phyloP scores from a whole-genome alignment of 2,888 invertebrate species.

The Atethmia centrago region DNA sequence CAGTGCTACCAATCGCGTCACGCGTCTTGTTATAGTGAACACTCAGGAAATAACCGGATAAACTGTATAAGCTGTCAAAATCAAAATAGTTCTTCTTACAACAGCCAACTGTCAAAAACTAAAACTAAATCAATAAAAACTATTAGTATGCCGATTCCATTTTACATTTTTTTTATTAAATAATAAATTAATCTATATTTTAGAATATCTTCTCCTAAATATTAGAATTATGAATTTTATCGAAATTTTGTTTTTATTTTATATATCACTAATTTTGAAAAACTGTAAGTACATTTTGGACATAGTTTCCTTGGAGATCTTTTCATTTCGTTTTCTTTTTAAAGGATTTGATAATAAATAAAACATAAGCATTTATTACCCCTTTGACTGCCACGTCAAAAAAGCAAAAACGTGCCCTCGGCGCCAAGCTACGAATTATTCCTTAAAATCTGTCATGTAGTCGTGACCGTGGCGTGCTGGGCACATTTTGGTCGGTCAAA shows the following conservation, averaged over 20 bases:
- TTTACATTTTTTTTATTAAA: conserved; percentile 33
- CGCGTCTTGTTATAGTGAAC: too few relatives aligned
- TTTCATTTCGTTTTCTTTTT: neutral
- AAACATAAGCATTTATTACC: neutral
- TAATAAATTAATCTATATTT: conserved; percentile 68
- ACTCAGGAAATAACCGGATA: neutral
- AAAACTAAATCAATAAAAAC: conserved; percentile 53
- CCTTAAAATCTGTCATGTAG: too few relatives aligned
- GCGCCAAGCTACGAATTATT: too few relatives aligned
- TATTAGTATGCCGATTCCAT: conserved; percentile 64
- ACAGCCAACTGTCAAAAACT: conserved; percentile 32
- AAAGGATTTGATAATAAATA: neutral
- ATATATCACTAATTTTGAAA: conserved; percentile 22
- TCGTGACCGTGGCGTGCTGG: too few relatives aligned
- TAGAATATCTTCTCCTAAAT: conserved; percentile 67
- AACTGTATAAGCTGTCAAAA: neutral
- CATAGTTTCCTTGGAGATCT: conserved; percentile 6
- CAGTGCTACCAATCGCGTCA: too few relatives aligned
- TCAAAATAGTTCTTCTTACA: conserved; percentile 23
- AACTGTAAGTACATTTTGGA: conserved; percentile 57
- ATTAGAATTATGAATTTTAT: conserved; percentile 53
- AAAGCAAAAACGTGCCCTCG: too few relatives aligned
- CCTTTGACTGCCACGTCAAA: too few relatives aligned
- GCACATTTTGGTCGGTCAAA: too few relatives aligned
- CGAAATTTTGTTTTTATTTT: conserved; percentile 31